A percentile compares a stretch with the other conserved stretches of the same genome.
These are phyloP conservation scores for Rhinogobius similis DNA, from an alignment of 2,113 vertebrate genomes.

Conservation along the genomic window DNA sequence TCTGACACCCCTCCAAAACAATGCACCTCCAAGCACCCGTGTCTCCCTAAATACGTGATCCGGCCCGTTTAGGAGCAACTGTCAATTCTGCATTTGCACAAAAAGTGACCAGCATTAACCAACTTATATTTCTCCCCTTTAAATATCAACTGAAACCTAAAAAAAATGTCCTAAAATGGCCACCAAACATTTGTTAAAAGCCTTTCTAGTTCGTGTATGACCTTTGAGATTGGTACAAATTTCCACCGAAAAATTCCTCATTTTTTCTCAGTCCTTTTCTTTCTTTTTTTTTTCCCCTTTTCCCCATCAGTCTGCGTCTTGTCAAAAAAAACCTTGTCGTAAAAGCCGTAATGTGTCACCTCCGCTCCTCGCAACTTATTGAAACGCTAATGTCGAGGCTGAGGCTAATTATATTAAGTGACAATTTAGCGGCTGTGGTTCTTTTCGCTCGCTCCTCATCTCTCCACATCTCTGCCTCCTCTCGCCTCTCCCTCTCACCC, in stretches of 20 bases:
- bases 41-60: conserved; percentile 5
- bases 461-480: conserved; percentile 8
- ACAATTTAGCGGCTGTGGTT: conserved; percentile 64
- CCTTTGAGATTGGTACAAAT: conserved; percentile 82
- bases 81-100: conserved; percentile 58
- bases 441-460: conserved; percentile 39
- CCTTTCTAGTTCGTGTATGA: conserved; percentile 68
- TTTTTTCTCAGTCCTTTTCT: conserved; percentile 69
- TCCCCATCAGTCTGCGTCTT: conserved; percentile 18
- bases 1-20: conserved; percentile 67
- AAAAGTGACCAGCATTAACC: conserved; percentile 46
- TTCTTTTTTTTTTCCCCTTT: conserved; percentile 22
- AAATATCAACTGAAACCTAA: conserved; percentile 67
- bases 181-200: conserved; percentile 72
- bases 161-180: conserved; percentile 74
- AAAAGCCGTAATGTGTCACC: conserved; percentile 54
- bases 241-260: conserved; percentile 14
- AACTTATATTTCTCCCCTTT: conserved; percentile 54
- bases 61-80: conserved; percentile 55
- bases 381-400: conserved; percentile 60
- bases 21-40: conserved; percentile 36
- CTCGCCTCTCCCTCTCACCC: background rate
- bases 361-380: conserved; percentile 59
- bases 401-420: conserved; percentile 70
- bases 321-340: conserved; percentile 41